Base-by-base conservation (phyloP, 2,888 invertebrate genomes). In the Ametastegia equiseti region DNA sequence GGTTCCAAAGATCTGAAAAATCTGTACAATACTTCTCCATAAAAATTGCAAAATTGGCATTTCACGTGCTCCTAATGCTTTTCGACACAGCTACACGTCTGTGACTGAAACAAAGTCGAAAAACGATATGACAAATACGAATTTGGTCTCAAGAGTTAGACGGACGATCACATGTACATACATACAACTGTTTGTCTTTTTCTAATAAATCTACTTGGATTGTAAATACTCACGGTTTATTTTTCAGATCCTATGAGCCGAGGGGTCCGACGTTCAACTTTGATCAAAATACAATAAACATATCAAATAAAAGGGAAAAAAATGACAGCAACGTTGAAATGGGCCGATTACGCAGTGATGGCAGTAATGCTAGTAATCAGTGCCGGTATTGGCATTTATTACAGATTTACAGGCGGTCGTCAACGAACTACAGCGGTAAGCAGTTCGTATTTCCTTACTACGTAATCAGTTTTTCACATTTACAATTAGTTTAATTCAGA, bases 401-500 rank as follows among this genome's bases (percentile, higher is more conserved):
- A 97, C 90, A 94, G 97, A 83, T 95, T 97, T 88, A 96, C 95
- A 23, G 98, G 97, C 36, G 97, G 97, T 7, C 95, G 95, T 90
- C 97, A 98, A 90, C 96, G 95, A 92, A 97, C 97, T 1, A 95
- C 96, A 81, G 94, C 96, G 93, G 96, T 96, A 92, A 87, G 87
- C 75, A 47, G 36, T 11, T 71, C 60, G 60, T 30, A 30, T 47
- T 4, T 15, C 1, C 42, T 67, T 23, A 80, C 19, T 42, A 13
- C 7, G 54, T 54, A 23, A 11, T 30, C 60, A 23, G 19, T 23
- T 11, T 23, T 19, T 2, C 11, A 1, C 19, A 23, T 1, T 9
- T 23, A 23, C 23, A n/a, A n/a, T n/a, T n/a, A n/a, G n/a, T n/a
- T n/a, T n/a, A 9, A 3, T 54, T 54, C 54, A 23, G 23, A 9